Evolutionary conservation across 2,888 invertebrate species (phyloP).

Genomic region (Synergus umbraculus): DNA sequence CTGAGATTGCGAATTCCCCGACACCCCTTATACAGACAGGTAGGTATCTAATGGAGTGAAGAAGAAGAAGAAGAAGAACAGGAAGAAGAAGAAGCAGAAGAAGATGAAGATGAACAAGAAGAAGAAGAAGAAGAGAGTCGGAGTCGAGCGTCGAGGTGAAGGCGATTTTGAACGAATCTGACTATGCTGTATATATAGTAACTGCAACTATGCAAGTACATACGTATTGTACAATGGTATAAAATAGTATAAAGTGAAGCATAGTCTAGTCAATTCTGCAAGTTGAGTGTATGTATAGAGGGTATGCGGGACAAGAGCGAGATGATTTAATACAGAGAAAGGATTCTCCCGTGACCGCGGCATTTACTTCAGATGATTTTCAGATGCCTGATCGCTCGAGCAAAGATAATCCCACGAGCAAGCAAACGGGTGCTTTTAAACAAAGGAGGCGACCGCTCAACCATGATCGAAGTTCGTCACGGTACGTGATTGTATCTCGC

Average conservation of each 20-base stretch:
- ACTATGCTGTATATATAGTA: background rate
- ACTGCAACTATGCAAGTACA: background rate
- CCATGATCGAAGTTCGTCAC: slow-evolving; percentile 70
- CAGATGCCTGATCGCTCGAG: slow-evolving; percentile 70
- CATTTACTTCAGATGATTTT: slow-evolving; percentile 64
- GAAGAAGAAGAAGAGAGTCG: background rate
- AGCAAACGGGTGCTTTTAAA: slow-evolving; percentile 70
- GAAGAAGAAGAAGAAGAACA: background rate
- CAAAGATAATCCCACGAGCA: slow-evolving; percentile 71
- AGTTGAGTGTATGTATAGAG: background rate
- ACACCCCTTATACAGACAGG: slow-evolving; percentile 36
- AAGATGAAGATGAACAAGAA: background rate
- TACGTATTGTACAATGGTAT: background rate
- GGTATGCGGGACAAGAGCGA: slow-evolving; percentile 25
- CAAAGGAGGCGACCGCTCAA: slow-evolving; percentile 71
- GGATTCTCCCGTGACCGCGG: slow-evolving; percentile 41
- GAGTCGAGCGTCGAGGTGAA: slow-evolving; percentile 8
- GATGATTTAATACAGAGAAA: slow-evolving; percentile 40
- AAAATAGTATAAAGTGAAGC: background rate
- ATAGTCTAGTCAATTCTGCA: background rate
- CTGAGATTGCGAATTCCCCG: slow-evolving; percentile 31
- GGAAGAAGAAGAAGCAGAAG: too few species aligned
- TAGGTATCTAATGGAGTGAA: slow-evolving; percentile 27
- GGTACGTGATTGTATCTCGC: slow-evolving; percentile 60
- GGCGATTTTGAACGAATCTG: slow-evolving; percentile 20